phyloP scores from a whole-genome alignment of 1,140 invertebrate species.

The Agraylea sexmaculata region DNA sequence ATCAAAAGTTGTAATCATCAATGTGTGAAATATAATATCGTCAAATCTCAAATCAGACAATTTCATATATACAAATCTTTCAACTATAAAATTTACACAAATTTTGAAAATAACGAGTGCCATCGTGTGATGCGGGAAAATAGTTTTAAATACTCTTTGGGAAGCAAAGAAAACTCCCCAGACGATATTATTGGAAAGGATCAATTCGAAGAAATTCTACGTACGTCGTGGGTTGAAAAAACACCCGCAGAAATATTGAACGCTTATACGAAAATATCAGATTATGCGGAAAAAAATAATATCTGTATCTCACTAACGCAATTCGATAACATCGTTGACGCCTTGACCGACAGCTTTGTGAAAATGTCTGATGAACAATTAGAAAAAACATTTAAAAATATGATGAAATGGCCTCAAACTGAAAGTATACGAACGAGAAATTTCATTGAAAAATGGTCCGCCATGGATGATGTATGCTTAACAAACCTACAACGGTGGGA shows the following conservation, averaged over 20 bases:
- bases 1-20: no score
- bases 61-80: not conserved
- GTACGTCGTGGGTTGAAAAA: slow-evolving; percentile 13
- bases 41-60: no score
- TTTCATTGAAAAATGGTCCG: slow-evolving; percentile 41
- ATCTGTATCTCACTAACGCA: slow-evolving; percentile 25
- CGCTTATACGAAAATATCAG: slow-evolving; percentile 28
- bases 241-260: slow-evolving; percentile 23
- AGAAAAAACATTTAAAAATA: slow-evolving; percentile 24
- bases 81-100: slow-evolving; percentile 19
- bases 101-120: slow-evolving; percentile 28
- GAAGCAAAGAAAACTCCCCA: slow-evolving; percentile 1
- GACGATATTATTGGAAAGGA: slow-evolving; percentile 4
- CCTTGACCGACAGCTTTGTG: slow-evolving; percentile 29
- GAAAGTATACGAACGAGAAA: slow-evolving; percentile 26
- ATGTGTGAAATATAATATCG: no score
- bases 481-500: slow-evolving; percentile 30
- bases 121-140: slow-evolving; percentile 24
- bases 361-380: slow-evolving; percentile 34
- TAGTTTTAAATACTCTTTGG: slow-evolving; percentile 10
- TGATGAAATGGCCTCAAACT: slow-evolving; percentile 28
- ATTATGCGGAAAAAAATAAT: slow-evolving; percentile 24
- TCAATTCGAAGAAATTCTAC: slow-evolving; percentile 8
- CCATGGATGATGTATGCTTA: slow-evolving; percentile 41
- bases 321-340: slow-evolving; percentile 32